A percentile compares a stretch with the other conserved stretches of the same genome.
phyloP scores from a whole-genome alignment of 2,113 vertebrate genomes.

The Nothoprocta pentlandii region DNA sequence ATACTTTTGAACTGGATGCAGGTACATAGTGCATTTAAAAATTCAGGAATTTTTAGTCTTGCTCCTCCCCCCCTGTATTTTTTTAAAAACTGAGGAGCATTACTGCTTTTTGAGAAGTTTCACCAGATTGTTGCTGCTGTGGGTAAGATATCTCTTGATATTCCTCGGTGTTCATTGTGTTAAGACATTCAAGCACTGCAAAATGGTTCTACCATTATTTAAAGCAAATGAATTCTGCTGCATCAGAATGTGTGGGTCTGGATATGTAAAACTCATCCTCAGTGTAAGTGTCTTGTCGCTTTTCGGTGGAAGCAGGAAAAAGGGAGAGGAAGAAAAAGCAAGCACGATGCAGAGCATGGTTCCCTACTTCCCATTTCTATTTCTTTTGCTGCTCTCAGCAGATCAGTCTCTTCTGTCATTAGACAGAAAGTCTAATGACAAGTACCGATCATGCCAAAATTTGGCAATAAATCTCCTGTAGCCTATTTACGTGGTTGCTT shows the following conservation, averaged over 20 bases:
- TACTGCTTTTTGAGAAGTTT: neutral
- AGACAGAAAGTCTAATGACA: neutral
- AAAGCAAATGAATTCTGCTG: neutral
- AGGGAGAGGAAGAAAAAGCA: neutral
- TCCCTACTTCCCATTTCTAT: neutral
- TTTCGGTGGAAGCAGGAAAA: neutral
- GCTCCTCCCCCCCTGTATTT: neutral
- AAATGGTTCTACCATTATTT: neutral
- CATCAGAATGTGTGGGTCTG: neutral
- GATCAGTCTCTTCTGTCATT: neutral
- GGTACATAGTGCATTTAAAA: neutral
- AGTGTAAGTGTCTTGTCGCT: accelerated
- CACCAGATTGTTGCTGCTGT: neutral
- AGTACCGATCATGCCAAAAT: slow-evolving; percentile 1
- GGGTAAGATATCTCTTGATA: neutral
- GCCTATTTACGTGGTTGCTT: slow-evolving; percentile 2
- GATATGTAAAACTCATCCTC: neutral
- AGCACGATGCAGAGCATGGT: neutral
- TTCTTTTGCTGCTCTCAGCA: neutral
- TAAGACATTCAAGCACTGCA: neutral
- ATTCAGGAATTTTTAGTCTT: neutral
- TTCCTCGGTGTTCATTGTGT: accelerated
- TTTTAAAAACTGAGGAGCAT: accelerated
- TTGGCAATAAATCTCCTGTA: neutral
- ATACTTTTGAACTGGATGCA: neutral